Evolutionary conservation across 1,140 invertebrate genomes (phyloP).

Genomic region (Uloborus diversus): DNA sequence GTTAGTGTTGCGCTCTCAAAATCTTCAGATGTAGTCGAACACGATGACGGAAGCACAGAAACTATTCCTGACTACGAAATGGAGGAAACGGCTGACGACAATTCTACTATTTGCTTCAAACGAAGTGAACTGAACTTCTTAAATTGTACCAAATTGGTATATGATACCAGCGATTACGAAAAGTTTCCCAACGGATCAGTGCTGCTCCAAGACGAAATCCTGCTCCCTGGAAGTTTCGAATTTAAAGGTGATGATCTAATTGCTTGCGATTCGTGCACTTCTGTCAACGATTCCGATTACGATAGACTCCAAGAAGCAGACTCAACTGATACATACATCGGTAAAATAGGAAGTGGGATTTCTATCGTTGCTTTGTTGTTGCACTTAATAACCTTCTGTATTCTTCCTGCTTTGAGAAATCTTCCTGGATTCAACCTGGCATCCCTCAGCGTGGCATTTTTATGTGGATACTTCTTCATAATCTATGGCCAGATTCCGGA

Average conservation of each 20-base stretch:
- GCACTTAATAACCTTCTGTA: slow-evolving; percentile 66
- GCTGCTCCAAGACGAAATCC: neutral
- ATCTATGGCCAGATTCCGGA: slow-evolving; percentile 63
- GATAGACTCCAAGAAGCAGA: no score
- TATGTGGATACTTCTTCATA: slow-evolving; percentile 67
- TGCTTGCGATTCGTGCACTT: no score
- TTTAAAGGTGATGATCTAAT: neutral
- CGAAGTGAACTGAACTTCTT: neutral
- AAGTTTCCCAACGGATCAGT: neutral
- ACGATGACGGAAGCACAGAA: no score
- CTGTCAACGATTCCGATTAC: no score
- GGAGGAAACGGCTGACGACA: no score
- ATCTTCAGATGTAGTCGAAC: no score
- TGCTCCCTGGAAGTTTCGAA: neutral
- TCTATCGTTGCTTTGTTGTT: slow-evolving; percentile 68
- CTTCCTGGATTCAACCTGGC: slow-evolving; percentile 70
- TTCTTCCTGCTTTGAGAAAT: slow-evolving; percentile 68
- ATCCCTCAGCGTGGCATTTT: slow-evolving; percentile 67
- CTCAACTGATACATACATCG: slow-evolving; percentile 66
- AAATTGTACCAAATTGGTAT: neutral
- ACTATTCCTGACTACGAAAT: no score
- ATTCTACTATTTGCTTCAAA: no score
- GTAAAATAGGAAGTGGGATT: slow-evolving; percentile 65
- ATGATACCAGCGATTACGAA: neutral
- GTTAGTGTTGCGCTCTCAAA: no score